A percentile compares a stretch with the other conserved stretches of the same genome.
These are phyloP conservation scores for Arctocebus calabarensis DNA, from an alignment of 2,797 vertebrate genomes.

Conservation along the genomic window DNA sequence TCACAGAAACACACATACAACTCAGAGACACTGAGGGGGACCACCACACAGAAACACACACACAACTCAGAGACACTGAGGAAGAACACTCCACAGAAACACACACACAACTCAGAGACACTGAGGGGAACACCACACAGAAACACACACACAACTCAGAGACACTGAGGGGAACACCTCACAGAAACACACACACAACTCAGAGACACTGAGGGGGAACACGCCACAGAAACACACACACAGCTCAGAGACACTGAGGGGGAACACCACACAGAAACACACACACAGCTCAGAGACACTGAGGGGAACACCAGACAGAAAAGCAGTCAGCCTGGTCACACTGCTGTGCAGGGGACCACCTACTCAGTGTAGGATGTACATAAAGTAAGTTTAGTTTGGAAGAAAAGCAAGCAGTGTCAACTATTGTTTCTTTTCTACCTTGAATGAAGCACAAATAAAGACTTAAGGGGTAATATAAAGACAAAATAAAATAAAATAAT, in stretches of 20 bases:
- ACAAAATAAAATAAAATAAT: not conserved
- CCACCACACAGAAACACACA: too few species aligned
- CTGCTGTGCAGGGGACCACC: too few species aligned
- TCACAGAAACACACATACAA: too few species aligned
- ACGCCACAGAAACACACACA: rapidly evolving
- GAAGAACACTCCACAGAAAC: too few species aligned
- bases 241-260: not conserved
- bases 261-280: rapidly evolving
- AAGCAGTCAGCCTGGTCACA: too few species aligned
- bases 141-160: too few species aligned
- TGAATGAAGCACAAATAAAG: not conserved
- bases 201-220: not conserved
- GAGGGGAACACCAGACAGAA: not conserved
- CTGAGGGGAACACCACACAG: too few species aligned
- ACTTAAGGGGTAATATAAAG: not conserved
- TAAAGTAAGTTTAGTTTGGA: not conserved
- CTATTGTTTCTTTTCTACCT: not conserved
- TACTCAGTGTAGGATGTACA: too few species aligned
- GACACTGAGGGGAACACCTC: not conserved
- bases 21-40: too few species aligned
- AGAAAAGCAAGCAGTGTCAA: not conserved
- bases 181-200: not conserved
- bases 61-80: too few species aligned
- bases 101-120: not conserved
- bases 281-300: too few species aligned